Percentiles rank a stretch among this genome's conserved stretches.
Conservation (phyloP, 2,888 invertebrate species). For the Germaria angustata region DNA sequence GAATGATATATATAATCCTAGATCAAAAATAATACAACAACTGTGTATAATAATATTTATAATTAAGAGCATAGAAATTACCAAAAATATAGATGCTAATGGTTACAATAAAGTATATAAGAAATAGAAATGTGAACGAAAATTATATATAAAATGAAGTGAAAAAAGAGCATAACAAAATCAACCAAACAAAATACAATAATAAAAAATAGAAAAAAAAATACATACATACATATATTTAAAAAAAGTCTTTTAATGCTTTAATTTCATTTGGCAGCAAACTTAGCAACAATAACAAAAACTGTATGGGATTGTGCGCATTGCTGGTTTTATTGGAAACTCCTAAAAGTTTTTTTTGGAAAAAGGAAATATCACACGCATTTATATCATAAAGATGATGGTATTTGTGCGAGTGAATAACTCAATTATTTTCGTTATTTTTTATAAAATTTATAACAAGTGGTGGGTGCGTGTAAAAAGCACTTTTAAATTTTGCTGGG, state of each 20-base stretch:
- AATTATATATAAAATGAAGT: slow-evolving; percentile 1
- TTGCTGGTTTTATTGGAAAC: not conserved
- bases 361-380: not conserved
- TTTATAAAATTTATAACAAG: slow-evolving; percentile 12
- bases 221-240: slow-evolving; percentile 27
- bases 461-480: slow-evolving; percentile 57
- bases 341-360: slow-evolving; percentile 31
- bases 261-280: slow-evolving; percentile 63
- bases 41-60: not conserved
- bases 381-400: not conserved
- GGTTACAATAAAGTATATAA: slow-evolving; percentile 1
- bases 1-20: not conserved
- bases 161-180: slow-evolving; percentile 23
- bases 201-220: slow-evolving; percentile 39
- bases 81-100: not conserved
- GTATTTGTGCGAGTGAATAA: slow-evolving; percentile 4
- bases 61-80: not conserved
- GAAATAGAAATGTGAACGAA: slow-evolving; percentile 22
- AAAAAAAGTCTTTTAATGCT: slow-evolving; percentile 27
- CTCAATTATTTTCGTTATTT: slow-evolving; percentile 45
- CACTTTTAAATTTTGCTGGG: slow-evolving; percentile 25
- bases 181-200: slow-evolving; percentile 44
- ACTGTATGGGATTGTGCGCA: slow-evolving; percentile 45
- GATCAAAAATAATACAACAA: not conserved
- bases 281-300: slow-evolving; percentile 32